phyloP scores from a whole-genome alignment of 2,797 vertebrate genomes.

The Nyctalus aviator region DNA sequence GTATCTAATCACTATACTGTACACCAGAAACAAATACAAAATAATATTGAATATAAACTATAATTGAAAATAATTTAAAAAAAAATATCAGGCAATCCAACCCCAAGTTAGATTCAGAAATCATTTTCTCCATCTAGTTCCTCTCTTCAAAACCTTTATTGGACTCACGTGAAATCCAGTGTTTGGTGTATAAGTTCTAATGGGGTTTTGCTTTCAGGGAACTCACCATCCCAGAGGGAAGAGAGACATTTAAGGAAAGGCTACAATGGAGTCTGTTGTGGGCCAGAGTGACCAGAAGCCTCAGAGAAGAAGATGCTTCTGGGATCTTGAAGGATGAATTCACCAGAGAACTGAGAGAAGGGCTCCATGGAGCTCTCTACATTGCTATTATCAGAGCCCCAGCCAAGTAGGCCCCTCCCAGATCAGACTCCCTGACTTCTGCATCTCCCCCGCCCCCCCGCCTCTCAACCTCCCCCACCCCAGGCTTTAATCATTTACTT shows the following conservation, averaged over 20 bases:
- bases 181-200: background rate
- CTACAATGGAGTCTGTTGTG: background rate
- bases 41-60: background rate
- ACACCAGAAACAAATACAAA: background rate
- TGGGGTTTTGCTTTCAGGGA: background rate
- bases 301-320: background rate
- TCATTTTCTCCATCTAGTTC: constrained; percentile 1
- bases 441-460: background rate
- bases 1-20: background rate
- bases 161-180: background rate
- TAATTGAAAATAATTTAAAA: background rate
- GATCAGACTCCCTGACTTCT: background rate
- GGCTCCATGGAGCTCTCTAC: background rate
- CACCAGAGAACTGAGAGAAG: background rate
- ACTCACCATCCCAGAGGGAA: background rate
- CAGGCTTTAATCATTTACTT: background rate
- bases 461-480: too few relatives aligned
- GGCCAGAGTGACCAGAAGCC: background rate
- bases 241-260: background rate
- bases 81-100: background rate
- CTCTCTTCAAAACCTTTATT: background rate
- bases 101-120: background rate
- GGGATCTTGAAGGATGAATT: background rate
- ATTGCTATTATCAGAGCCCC: background rate
- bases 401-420: background rate